A percentile compares a stretch with the other conserved stretches of the same genome.
These are phyloP conservation scores for Heliconius hermathena DNA, from an alignment of 1,140 invertebrate species.

Conservation along the genomic window DNA sequence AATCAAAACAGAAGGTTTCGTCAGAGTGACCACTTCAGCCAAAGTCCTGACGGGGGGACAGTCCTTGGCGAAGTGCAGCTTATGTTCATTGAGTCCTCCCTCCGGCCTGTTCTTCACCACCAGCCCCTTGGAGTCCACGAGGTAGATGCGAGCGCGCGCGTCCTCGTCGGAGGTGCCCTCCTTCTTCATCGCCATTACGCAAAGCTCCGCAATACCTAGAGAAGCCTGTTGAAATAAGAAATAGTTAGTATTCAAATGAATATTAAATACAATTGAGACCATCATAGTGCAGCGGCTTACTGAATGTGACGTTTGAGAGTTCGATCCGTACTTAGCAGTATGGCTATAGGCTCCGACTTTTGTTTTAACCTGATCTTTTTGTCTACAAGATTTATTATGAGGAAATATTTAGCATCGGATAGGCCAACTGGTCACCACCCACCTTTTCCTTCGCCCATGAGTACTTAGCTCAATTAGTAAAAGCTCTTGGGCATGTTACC, in stretches of 20 bases:
- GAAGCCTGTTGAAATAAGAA: conserved; percentile 84
- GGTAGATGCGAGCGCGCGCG: conserved; percentile 88
- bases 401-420: too few relatives aligned
- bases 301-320: too few relatives aligned
- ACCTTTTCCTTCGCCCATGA: too few relatives aligned
- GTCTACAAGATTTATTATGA: too few relatives aligned
- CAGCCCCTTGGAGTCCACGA: conserved; percentile 87
- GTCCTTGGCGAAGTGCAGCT: conserved; percentile 89
- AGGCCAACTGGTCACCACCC: too few relatives aligned
- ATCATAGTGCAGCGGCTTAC: too few relatives aligned
- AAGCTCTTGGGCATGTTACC: too few relatives aligned
- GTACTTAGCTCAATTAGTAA: too few relatives aligned
- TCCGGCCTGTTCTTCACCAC: conserved; percentile 90
- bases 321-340: too few relatives aligned
- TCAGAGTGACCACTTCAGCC: conserved; percentile 87
- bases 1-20: conserved; percentile 94
- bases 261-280: too few relatives aligned
- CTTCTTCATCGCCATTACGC: conserved; percentile 92
- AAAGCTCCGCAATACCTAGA: conserved; percentile 93
- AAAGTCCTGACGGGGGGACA: conserved; percentile 87
- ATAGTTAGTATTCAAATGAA: not conserved
- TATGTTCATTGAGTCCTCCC: conserved; percentile 89
- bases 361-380: too few relatives aligned
- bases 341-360: too few relatives aligned
- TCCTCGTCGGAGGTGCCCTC: conserved; percentile 88